Evolutionary conservation across 1,140 invertebrate species (phyloP).

Genomic region (Drosophila gunungcola): DNA sequence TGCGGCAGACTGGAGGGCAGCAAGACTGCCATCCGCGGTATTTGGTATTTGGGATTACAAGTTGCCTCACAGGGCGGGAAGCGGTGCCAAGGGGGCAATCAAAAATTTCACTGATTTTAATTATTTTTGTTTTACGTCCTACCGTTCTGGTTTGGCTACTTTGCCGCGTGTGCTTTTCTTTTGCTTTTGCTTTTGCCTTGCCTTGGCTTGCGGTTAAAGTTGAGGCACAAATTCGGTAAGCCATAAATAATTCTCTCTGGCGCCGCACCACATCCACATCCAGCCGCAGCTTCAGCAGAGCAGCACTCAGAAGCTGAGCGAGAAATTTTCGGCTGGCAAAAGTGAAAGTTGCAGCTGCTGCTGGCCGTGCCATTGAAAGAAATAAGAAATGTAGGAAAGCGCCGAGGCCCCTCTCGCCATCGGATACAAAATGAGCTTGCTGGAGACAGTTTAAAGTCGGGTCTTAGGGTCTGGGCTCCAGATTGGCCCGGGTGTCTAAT

Average conservation of each 20-base stretch:
- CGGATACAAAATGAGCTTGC: slow-evolving; percentile 55
- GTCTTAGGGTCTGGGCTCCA: slow-evolving; percentile 26
- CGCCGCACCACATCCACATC: slow-evolving; percentile 37
- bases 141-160: slow-evolving; percentile 72
- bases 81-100: slow-evolving; percentile 24
- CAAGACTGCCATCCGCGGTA: slow-evolving; percentile 24
- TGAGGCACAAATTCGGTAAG: slow-evolving; percentile 74
- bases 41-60: slow-evolving; percentile 21
- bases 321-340: slow-evolving; percentile 81
- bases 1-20: slow-evolving; percentile 39
- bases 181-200: background rate
- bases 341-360: slow-evolving; percentile 80
- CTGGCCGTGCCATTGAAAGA: slow-evolving; percentile 74
- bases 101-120: slow-evolving; percentile 80
- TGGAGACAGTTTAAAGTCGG: slow-evolving; percentile 64
- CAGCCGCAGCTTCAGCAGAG: slow-evolving; percentile 3
- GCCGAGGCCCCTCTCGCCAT: slow-evolving; percentile 17
- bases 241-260: slow-evolving; percentile 71
- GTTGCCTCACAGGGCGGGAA: slow-evolving; percentile 27
- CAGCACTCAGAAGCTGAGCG: slow-evolving; percentile 71
- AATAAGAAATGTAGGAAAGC: slow-evolving; percentile 69
- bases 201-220: slow-evolving; percentile 66
- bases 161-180: slow-evolving; percentile 30
- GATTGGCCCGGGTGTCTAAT: slow-evolving; percentile 24
- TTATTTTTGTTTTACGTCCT: slow-evolving; percentile 66